Conservation (phyloP, 2,888 invertebrate genomes). For the Dascillus cervinus region DNA sequence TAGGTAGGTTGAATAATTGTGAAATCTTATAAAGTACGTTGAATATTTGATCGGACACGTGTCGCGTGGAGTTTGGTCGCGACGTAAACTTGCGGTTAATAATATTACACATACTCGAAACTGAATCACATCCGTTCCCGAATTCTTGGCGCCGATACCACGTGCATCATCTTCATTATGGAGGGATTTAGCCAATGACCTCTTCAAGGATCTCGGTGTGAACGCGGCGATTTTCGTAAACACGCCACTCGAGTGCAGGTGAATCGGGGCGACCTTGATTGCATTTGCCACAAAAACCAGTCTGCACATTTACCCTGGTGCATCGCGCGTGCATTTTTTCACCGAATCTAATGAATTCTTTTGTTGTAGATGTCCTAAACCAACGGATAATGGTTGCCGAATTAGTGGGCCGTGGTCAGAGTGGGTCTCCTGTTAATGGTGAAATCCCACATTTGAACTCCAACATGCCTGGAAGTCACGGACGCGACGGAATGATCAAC, state of each 20-base stretch:
- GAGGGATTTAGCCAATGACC: slow-evolving; percentile 24
- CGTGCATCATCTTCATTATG: slow-evolving; percentile 16
- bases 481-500: slow-evolving; percentile 37
- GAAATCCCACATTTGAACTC: slow-evolving; percentile 56
- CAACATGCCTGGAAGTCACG: slow-evolving; percentile 44
- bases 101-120: slow-evolving; percentile 13
- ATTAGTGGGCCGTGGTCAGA: slow-evolving; percentile 70
- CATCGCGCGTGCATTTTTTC: slow-evolving; percentile 8
- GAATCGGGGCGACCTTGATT: slow-evolving; percentile 27
- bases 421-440: slow-evolving; percentile 62
- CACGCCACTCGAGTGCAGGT: too few species aligned
- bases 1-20: slow-evolving; percentile 10
- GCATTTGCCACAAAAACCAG: slow-evolving; percentile 26
- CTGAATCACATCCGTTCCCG: slow-evolving; percentile 26
- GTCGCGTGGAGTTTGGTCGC: slow-evolving; percentile 2
- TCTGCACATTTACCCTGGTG: slow-evolving; percentile 21
- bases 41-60: not conserved
- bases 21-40: slow-evolving; percentile 10
- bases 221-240: too few species aligned
- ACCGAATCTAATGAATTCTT: slow-evolving; percentile 5
- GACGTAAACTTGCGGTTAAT: slow-evolving; percentile 6
- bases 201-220: slow-evolving; percentile 27
- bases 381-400: slow-evolving; percentile 83
- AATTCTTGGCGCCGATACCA: slow-evolving; percentile 21
- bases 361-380: slow-evolving; percentile 39